phyloP scores from a whole-genome alignment of 2,888 invertebrate genomes.

The Drosophila melanocephala region DNA sequence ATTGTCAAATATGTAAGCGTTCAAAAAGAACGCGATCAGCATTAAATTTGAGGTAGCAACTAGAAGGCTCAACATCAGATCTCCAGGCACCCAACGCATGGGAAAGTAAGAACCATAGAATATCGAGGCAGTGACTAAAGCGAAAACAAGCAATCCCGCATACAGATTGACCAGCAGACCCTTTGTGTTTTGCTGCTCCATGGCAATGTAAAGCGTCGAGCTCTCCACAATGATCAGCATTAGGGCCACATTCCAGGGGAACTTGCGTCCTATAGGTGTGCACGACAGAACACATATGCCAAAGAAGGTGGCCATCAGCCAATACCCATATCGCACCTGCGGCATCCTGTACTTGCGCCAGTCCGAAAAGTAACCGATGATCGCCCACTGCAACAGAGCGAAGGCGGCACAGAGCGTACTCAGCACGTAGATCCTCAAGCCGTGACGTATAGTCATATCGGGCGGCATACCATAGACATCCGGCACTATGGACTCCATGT shows the following conservation, averaged over 20 bases:
- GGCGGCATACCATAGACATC: conserved; percentile 47
- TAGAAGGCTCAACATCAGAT: conserved; percentile 60
- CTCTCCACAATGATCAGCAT: conserved; percentile 54
- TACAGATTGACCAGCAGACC: conserved; percentile 55
- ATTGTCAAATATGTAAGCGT: conserved; percentile 27
- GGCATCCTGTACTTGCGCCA: conserved; percentile 16
- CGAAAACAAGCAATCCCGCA: conserved; percentile 53
- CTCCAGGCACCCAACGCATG: conserved; percentile 67
- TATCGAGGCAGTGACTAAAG: conserved; percentile 46
- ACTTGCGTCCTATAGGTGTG: conserved; percentile 56
- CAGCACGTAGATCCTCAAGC: conserved; percentile 49
- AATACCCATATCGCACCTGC: conserved; percentile 56
- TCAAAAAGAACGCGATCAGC: conserved; percentile 57
- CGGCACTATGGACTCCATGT: conserved; percentile 15
- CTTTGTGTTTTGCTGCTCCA: conserved; percentile 55
- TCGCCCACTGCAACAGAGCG: conserved; percentile 51
- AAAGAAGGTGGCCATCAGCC: conserved; percentile 62
- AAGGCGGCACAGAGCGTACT: conserved; percentile 24
- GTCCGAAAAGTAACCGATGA: conserved; percentile 25
- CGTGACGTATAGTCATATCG: conserved; percentile 27
- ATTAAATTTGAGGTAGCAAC: conserved; percentile 58
- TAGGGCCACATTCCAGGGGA: conserved; percentile 49
- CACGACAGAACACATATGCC: conserved; percentile 54
- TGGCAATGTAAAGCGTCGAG: conserved; percentile 62
- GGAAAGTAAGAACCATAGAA: conserved; percentile 71